Percentiles rank a stretch among this genome's conserved stretches.
phyloP scores from a whole-genome alignment of 1,140 invertebrate genomes.

The Helicoverpa zea region DNA sequence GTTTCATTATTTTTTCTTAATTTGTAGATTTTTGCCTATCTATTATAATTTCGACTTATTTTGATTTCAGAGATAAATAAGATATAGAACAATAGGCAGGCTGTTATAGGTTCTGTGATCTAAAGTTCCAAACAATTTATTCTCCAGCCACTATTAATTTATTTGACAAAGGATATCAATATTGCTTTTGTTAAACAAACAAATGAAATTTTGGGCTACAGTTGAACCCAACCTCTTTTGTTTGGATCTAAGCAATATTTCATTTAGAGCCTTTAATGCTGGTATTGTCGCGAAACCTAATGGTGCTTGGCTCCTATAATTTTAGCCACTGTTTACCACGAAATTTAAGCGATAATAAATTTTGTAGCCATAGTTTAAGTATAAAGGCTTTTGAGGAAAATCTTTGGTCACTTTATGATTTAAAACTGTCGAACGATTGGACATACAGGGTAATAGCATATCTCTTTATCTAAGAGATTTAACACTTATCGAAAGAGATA shows the following conservation, averaged over 20 bases:
- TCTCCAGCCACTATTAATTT: conserved; percentile 10
- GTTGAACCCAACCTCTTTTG: conserved; percentile 20
- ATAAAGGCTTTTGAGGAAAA: not conserved
- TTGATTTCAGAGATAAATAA: no score
- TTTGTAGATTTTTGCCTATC: no score
- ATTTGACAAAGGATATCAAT: conserved; percentile 29
- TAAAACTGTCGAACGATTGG: no score
- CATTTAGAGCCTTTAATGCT: not conserved
- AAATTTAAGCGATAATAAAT: not conserved
- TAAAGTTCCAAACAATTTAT: not conserved
- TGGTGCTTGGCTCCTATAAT: not conserved
- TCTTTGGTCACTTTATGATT: no score
- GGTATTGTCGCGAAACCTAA: not conserved
- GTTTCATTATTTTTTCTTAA: no score
- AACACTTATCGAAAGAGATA: no score
- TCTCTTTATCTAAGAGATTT: no score
- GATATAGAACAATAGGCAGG: no score
- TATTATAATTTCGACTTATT: no score
- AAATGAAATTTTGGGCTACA: conserved; percentile 17
- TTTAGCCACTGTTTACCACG: conserved; percentile 9
- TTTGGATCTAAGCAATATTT: conserved; percentile 19
- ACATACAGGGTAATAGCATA: no score
- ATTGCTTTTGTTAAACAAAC: conserved; percentile 21
- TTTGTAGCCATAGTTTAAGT: not conserved
- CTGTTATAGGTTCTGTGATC: no score